These are phyloP conservation scores for Zeugodacus cucurbitae DNA, from an alignment of 1,140 invertebrate species.

Conservation along the genomic window DNA sequence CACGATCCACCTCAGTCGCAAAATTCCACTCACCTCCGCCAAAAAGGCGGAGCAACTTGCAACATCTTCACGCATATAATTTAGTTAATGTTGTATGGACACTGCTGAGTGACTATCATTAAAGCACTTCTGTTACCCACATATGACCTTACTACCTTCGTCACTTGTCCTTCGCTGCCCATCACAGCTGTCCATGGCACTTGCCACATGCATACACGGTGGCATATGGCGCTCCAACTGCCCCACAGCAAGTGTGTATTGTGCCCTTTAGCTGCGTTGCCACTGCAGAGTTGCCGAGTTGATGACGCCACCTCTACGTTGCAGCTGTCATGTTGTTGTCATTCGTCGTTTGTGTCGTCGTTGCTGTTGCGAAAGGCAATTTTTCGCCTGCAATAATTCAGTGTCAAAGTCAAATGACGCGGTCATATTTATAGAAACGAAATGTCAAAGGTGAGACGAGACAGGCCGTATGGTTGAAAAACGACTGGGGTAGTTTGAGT, in stretches of 20 bases:
- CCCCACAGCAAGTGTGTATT: neutral
- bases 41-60: neutral
- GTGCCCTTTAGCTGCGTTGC: neutral
- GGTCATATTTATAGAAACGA: constrained; percentile 39
- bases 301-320: neutral
- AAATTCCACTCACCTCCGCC: neutral
- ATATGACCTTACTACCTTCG: neutral
- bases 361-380: constrained; percentile 19
- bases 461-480: neutral
- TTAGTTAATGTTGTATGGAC: neutral
- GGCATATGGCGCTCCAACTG: neutral
- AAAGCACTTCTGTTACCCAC: neutral
- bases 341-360: neutral
- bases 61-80: neutral
- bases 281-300: neutral
- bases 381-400: constrained; percentile 36
- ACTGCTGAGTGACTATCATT: neutral
- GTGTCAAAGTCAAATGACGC: constrained; percentile 37
- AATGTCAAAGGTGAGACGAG: constrained; percentile 19
- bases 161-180: neutral
- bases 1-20: neutral
- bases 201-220: neutral
- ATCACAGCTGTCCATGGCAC: constrained; percentile 12
- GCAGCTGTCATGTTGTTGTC: constrained; percentile 15
- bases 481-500: neutral